Evolutionary conservation across 2,888 invertebrate species (phyloP).

Genomic region (Lypha dubia): DNA sequence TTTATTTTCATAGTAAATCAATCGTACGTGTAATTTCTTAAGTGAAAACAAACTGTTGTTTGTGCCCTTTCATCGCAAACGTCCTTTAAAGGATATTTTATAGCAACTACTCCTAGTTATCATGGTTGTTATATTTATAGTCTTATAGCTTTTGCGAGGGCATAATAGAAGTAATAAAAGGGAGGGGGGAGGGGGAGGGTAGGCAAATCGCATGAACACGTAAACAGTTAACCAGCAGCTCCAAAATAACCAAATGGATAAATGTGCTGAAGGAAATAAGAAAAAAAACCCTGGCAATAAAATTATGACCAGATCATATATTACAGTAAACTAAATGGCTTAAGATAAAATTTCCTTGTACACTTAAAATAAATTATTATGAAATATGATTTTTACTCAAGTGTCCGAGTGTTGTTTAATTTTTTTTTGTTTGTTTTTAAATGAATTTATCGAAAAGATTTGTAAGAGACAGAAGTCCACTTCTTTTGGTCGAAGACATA

Average conservation of each 20-base stretch:
- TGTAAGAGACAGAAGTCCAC: no score
- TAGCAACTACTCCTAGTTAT: constrained; percentile 20
- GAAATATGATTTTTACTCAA: no score
- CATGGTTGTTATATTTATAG: constrained; percentile 20
- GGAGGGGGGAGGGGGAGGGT: no score
- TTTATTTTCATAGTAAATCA: constrained; percentile 13
- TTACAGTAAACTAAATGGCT: constrained; percentile 13
- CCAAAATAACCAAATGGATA: constrained; percentile 39
- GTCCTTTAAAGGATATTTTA: constrained; percentile 24
- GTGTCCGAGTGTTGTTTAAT: no score
- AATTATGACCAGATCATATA: constrained; percentile 43
- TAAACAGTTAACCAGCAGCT: constrained; percentile 63
- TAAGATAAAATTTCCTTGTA: background rate
- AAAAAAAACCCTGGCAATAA: constrained; percentile 19
- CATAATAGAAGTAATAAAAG: constrained; percentile 6
- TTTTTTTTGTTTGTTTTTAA: no score
- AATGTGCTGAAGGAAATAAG: background rate
- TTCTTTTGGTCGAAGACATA: no score
- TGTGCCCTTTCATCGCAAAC: background rate
- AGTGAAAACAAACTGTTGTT: constrained; percentile 62
- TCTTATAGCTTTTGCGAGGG: constrained; percentile 1
- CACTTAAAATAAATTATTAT: background rate
- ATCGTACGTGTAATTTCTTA: constrained; percentile 60
- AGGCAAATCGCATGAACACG: constrained; percentile 51
- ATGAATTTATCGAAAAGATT: no score